These are phyloP conservation scores for Phymanthus crucifer DNA, from an alignment of 92 coral and sea anemone genomes.

Conservation along the genomic window DNA sequence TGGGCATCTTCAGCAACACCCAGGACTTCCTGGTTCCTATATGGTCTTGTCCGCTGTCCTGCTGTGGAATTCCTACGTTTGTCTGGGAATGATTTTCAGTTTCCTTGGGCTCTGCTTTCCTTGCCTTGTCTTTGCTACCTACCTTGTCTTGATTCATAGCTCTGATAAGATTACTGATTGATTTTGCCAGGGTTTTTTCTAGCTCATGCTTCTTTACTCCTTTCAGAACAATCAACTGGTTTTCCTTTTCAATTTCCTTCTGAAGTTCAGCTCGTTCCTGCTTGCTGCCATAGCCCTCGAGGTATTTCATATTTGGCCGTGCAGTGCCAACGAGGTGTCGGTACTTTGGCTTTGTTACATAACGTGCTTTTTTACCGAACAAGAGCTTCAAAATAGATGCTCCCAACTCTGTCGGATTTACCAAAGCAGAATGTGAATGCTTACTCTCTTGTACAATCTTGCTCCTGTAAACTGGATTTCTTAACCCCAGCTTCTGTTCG, in stretches of 20 bases:
- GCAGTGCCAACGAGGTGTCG: conserved; percentile 29
- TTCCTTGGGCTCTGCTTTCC: not conserved
- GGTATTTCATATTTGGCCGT: conserved; percentile 4
- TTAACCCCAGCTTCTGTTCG: not conserved
- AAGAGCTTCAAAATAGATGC: conserved; percentile 79
- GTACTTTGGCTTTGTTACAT: conserved; percentile 67
- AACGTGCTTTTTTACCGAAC: conserved; percentile 82
- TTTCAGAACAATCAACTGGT: conserved; percentile 22
- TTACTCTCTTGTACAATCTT: conserved; percentile 7
- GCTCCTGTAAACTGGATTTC: conserved; percentile 19
- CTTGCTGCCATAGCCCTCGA: conserved; percentile 37
- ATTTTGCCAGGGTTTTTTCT: conserved; percentile 64
- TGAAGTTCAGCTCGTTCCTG: conserved; percentile 21
- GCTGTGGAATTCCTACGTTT: not conserved
- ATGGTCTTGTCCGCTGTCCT: conserved; percentile 17
- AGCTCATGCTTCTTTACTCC: conserved; percentile 35
- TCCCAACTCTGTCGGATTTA: conserved; percentile 88
- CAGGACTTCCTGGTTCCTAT: conserved; percentile 89
- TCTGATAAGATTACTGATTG: conserved; percentile 64
- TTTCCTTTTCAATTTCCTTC: conserved; percentile 31
- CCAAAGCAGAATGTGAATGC: conserved; percentile 47
- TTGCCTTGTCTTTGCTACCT: not conserved
- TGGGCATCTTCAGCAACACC: conserved; percentile 94
- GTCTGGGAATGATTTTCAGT: not conserved
- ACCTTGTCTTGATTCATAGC: conserved; percentile 43